Evolutionary conservation across 2,888 invertebrate species (phyloP).

Genomic region (Caenorhabditis panamensis): DNA sequence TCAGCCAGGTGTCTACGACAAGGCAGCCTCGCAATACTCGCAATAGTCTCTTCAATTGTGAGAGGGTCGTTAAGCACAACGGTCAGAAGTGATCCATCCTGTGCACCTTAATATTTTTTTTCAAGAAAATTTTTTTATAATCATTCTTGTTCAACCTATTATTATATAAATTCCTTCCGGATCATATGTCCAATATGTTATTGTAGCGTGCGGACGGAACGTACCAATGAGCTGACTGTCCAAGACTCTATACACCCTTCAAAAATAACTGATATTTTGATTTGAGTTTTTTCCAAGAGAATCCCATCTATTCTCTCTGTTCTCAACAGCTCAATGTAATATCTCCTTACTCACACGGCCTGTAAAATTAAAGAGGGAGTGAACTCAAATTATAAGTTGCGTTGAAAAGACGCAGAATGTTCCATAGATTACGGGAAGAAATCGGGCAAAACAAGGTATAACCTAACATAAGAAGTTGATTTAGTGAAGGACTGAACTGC

Average conservation of each 20-base stretch:
- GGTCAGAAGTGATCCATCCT: slow-evolving; percentile 76
- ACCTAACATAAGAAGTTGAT: too few species aligned
- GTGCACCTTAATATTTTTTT: slow-evolving; percentile 66
- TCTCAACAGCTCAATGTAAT: too few species aligned
- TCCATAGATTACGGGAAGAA: too few species aligned
- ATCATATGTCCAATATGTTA: slow-evolving; percentile 76
- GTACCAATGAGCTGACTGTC: slow-evolving; percentile 95
- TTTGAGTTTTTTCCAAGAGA: too few species aligned
- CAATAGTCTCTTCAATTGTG: slow-evolving; percentile 60
- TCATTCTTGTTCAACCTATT: slow-evolving; percentile 65
- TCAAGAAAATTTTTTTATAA: not conserved
- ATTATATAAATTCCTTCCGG: slow-evolving; percentile 71
- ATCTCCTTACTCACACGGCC: too few species aligned
- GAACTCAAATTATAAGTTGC: too few species aligned
- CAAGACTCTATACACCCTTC: slow-evolving; percentile 88
- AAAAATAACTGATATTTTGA: not conserved
- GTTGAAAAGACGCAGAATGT: too few species aligned
- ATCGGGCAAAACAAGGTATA: too few species aligned
- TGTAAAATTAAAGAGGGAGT: too few species aligned
- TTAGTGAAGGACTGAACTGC: too few species aligned
- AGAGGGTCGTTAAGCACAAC: slow-evolving; percentile 71
- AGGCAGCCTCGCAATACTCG: slow-evolving; percentile 69
- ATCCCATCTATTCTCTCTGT: too few species aligned
- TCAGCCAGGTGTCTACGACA: slow-evolving; percentile 75
- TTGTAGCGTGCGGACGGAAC: slow-evolving; percentile 84